Evolutionary conservation across 2,113 vertebrate species (phyloP), one percentile per base, ranked within the genome.

Genomic region (Sebastes fasciatus): DNA sequence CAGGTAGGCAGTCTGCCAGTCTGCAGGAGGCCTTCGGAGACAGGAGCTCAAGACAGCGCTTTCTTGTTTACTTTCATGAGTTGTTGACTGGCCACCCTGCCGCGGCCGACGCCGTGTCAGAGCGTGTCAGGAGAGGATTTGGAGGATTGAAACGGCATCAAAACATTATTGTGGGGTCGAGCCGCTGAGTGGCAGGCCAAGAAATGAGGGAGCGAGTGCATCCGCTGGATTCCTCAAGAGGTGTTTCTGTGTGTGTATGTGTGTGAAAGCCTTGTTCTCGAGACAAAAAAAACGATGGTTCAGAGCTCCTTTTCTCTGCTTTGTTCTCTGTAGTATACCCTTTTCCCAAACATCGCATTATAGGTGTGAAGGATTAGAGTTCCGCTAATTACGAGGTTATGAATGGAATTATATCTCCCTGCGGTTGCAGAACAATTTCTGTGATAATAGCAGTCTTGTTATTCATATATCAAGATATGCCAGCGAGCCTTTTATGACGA

Each of bases 401-500:
- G 82, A 91, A 86, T 86, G 72, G 73, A 79, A 71, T 85, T 64
- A 65, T 79, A 62, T 83, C 79, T 89, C 82, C 83, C 84, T 34
- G 76, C 87, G 83, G 83, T 90, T 88, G 23, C 64, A 8, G 70
- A 84, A 82, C 84, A 65, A 51, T 88, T 82, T 84, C 71, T 78
- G 72, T 87, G 77, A 89, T 87, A 87, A 87, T 66, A 84, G 85
- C 78, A 52, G 64, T 64, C 23, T 77, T 88, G 63, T 83, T 86
- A 87, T 89, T 90, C 79, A 60, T 84, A 83, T 66, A 89, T 91
- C 85, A 75, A 86, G 85, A 86, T 88, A 90, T 62, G 82, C 71
- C 81, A 84, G 72, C 2, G 4, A 87, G 76, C 61, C 55, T 81
- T 89, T 82, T 62, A 62, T 84, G 84, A 89, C 72, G 74, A 90